Conservation (phyloP, 2,888 invertebrate species). For the Polyploca ridens region DNA sequence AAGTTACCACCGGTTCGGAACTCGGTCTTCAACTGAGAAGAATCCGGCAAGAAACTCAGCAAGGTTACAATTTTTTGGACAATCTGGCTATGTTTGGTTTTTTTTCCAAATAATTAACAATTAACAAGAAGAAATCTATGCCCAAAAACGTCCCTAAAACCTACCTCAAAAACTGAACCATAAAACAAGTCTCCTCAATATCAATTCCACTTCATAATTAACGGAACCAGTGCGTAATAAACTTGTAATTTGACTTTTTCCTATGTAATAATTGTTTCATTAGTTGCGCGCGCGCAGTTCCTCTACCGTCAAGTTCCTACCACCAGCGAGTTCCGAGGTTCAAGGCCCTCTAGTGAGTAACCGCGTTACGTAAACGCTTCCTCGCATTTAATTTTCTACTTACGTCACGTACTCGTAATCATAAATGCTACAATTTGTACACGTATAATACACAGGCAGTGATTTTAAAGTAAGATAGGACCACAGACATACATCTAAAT, state of each 20-base stretch:
- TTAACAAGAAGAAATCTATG: not conserved
- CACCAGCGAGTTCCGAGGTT: slow-evolving; percentile 27
- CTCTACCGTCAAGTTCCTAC: not conserved
- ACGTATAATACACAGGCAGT: slow-evolving; percentile 23
- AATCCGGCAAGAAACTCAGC: too few species aligned
- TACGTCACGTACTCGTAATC: slow-evolving; percentile 42
- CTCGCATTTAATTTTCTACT: slow-evolving; percentile 43
- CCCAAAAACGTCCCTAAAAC: not conserved
- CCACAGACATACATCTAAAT: too few species aligned
- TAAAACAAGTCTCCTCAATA: not conserved
- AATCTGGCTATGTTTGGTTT: too few species aligned
- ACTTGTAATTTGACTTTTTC: slow-evolving; percentile 3
- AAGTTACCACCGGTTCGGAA: too few species aligned
- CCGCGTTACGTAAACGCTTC: slow-evolving; percentile 44
- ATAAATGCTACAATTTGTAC: slow-evolving; percentile 36
- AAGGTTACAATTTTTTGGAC: too few species aligned
- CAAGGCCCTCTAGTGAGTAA: slow-evolving; percentile 42
- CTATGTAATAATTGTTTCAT: slow-evolving; percentile 6
- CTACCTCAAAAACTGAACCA: not conserved
- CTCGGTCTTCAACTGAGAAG: too few species aligned
- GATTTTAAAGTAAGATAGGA: too few species aligned
- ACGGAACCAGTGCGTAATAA: slow-evolving; percentile 5
- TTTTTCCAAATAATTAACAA: too few species aligned
- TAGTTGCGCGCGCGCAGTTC: not conserved
- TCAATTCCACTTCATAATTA: not conserved